phyloP scores from a whole-genome alignment of 2,113 vertebrate genomes.

The Rhea pennata region DNA sequence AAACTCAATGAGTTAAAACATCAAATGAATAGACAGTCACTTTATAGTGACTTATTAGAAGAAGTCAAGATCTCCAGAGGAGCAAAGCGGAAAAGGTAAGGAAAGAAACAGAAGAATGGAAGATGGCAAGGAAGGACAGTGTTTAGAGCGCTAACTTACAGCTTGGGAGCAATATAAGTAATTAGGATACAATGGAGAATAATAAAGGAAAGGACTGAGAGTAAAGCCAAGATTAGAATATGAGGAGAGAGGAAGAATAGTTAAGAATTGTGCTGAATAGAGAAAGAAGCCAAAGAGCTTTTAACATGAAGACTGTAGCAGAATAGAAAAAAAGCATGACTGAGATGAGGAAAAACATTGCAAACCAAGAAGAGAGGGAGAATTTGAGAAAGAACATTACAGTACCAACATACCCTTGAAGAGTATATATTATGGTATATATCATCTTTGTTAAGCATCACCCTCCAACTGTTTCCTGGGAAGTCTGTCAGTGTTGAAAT shows the following conservation, averaged over 20 bases:
- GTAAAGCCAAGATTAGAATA: not conserved
- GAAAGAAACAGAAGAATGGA: constrained; percentile 3
- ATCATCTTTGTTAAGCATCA: not conserved
- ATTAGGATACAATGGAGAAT: constrained; percentile 6
- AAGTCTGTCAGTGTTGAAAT: not conserved
- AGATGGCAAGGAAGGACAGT: not conserved
- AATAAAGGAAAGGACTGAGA: constrained; percentile 22
- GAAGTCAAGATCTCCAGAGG: constrained; percentile 9
- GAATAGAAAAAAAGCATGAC: not conserved
- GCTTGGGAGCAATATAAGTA: constrained; percentile 34
- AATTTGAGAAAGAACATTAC: not conserved
- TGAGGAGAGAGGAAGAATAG: not conserved
- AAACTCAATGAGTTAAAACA: constrained; percentile 19
- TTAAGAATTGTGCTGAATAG: not conserved
- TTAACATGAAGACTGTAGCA: not conserved
- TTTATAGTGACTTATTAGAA: constrained; percentile 47
- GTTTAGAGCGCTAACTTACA: constrained; percentile 29
- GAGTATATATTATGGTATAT: not conserved
- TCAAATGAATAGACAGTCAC: not conserved
- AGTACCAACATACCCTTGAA: not conserved
- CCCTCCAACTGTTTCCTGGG: not conserved
- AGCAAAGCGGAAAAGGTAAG: not conserved
- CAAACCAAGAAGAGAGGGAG: not conserved
- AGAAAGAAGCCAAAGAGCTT: not conserved
- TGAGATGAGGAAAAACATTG: not conserved